phyloP scores from a whole-genome alignment of 2,113 vertebrate genomes.

The Zosterops lateralis region DNA sequence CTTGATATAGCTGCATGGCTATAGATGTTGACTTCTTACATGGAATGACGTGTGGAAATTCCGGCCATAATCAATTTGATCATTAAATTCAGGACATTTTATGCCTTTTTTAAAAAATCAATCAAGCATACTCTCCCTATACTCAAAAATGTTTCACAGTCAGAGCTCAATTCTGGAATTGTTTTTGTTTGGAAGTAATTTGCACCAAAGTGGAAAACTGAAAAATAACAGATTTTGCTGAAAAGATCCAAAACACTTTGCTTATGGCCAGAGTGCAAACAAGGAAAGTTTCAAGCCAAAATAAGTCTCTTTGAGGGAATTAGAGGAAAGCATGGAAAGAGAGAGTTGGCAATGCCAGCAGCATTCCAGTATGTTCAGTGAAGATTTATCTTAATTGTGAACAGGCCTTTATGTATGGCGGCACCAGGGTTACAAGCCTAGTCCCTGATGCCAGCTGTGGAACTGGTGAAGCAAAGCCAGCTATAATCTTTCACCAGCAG shows the following conservation, averaged over 20 bases:
- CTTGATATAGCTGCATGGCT: background rate
- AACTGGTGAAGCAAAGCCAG: background rate
- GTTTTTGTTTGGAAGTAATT: background rate
- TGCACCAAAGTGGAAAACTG: background rate
- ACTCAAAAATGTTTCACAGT: background rate
- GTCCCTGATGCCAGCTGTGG: background rate
- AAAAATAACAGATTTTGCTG: background rate
- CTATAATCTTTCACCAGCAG: background rate
- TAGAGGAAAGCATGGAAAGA: background rate
- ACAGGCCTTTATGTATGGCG: background rate
- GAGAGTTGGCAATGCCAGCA: background rate
- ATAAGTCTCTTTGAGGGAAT: background rate
- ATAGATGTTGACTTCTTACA: background rate
- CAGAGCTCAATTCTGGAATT: background rate
- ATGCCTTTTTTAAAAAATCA: background rate
- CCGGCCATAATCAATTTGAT: background rate
- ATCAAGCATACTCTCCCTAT: background rate
- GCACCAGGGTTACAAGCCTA: background rate
- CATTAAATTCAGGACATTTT: background rate
- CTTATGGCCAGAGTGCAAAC: background rate
- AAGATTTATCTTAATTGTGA: background rate
- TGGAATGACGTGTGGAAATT: background rate
- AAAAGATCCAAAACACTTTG: background rate
- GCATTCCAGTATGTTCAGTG: background rate
- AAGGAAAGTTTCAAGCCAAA: background rate